Evolutionary conservation across 2,113 vertebrate genomes (phyloP), one percentile per base, ranked within the genome.

Genomic region (Cephalopterus ornatus): DNA sequence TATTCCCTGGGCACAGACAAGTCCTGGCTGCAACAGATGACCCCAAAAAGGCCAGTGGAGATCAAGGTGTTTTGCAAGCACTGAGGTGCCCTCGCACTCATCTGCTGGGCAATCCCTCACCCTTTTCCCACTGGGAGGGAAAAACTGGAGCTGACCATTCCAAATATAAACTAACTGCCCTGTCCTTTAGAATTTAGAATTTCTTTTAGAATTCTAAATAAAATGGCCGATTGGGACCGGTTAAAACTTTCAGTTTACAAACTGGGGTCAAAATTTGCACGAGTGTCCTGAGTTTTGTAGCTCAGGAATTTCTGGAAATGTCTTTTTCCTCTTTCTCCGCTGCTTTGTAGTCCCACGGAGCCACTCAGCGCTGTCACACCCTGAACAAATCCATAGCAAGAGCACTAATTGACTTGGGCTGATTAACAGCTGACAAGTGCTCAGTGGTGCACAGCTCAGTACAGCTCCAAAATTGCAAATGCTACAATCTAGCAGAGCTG

Each of bases 371-470:
- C 91, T 84, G 91, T 86, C 91, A 71, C 16, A n/a, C 23, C 19
- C 68, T 5, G 47, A 83, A 13, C 33, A 81, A 80, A 84, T 55
- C 79, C 83, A 66, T 5, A 49, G 37, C 12, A 46, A 70, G 82
- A 85, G 49, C 78, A 18, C 88, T 95, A 93, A 96, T 94, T 95
- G 92, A 92, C 88, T 93, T 39, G 0, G 3, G 42, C 85, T 95
- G 88, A 95, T 96, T 94, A 95, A 93, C 90, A 90, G 20, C 55
- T 83, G 85, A 62, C 85, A 92, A 90, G 78, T 37, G 42, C 78
- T 92, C 82, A 32, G 85, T 5, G 89, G 63, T 65, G 82, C 63
- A 35, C 33, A 23, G 55, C 53, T 55, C 30, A 55, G 53, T 33
- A 20, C 53, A 55, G 53, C 73, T 95, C 44, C 62, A 4, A 50